Evolutionary conservation across 2,888 invertebrate genomes (phyloP).

Genomic region (Drosophila kambysellisi): DNA sequence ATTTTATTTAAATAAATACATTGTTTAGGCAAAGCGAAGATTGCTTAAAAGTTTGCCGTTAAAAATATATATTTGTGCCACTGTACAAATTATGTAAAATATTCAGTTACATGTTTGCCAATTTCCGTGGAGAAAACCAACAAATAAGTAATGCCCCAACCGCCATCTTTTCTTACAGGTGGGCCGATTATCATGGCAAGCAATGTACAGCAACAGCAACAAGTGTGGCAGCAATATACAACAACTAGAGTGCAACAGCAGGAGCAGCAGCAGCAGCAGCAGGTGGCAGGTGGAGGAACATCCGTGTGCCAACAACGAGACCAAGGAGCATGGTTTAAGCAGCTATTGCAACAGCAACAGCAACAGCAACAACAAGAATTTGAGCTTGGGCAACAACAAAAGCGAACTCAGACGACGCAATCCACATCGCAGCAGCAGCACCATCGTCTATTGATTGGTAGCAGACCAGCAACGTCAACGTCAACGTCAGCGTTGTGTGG

Average conservation of each 20-base stretch:
- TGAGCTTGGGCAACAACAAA: constrained; percentile 15
- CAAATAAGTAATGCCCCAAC: background rate
- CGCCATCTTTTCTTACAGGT: constrained; percentile 60
- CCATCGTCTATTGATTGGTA: constrained; percentile 37
- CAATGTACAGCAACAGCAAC: constrained; percentile 82
- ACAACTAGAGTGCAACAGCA: constrained; percentile 51
- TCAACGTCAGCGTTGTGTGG: constrained; percentile 35
- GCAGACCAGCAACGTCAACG: constrained; percentile 15
- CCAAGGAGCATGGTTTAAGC: constrained; percentile 43
- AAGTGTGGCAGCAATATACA: constrained; percentile 58
- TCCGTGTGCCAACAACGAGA: constrained; percentile 27
- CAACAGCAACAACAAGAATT: constrained; percentile 25
- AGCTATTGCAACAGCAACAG: constrained; percentile 36
- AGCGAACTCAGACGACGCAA: constrained; percentile 34
- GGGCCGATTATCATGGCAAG: constrained; percentile 85
- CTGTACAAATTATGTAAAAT: background rate
- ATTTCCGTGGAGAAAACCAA: constrained; percentile 15
- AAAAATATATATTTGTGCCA: background rate
- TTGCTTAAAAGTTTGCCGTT: background rate
- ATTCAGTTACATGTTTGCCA: constrained; percentile 7
- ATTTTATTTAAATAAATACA: background rate
- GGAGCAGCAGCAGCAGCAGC: constrained; percentile 37
- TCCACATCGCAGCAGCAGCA: constrained; percentile 27
- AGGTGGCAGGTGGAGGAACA: constrained; percentile 16
- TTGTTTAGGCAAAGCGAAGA: background rate